phyloP scores from a whole-genome alignment of 2,797 vertebrate genomes.

The Phataginus tetradactyla region DNA sequence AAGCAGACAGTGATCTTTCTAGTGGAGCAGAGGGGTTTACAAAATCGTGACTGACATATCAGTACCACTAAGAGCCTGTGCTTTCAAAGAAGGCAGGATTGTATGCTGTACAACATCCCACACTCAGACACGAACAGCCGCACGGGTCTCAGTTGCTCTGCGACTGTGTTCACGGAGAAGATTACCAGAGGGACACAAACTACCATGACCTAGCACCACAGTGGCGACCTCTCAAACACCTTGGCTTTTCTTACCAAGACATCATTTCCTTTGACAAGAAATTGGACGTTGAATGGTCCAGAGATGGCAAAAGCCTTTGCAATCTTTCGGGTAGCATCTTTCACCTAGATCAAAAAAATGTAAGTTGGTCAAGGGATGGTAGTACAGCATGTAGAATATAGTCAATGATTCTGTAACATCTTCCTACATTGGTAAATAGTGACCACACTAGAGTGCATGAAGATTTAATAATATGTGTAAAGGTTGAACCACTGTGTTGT shows the following conservation, averaged over 20 bases:
- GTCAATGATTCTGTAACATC: too few relatives aligned
- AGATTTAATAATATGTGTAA: too few relatives aligned
- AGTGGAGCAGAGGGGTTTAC: not conserved
- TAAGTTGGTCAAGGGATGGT: too few relatives aligned
- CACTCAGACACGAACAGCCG: not conserved
- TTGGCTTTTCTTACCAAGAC: constrained; percentile 92
- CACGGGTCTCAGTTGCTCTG: not conserved
- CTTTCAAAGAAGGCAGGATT: constrained; percentile 15
- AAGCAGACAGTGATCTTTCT: not conserved
- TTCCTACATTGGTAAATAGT: too few relatives aligned
- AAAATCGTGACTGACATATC: constrained; percentile 52
- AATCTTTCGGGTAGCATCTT: constrained; percentile 93
- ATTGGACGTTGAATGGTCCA: constrained; percentile 97
- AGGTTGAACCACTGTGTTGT: too few relatives aligned
- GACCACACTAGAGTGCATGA: too few relatives aligned
- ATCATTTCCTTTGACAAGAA: constrained; percentile 95
- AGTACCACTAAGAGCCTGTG: not conserved
- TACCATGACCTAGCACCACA: not conserved
- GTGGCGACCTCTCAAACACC: not conserved
- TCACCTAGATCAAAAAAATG: constrained; percentile 87
- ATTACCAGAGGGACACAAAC: not conserved
- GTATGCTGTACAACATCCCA: not conserved
- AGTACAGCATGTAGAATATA: too few relatives aligned
- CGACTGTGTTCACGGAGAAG: not conserved
- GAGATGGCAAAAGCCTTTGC: constrained; percentile 96